phyloP scores from a whole-genome alignment of 2,888 invertebrate genomes.

The Yponomeuta sedellus region DNA sequence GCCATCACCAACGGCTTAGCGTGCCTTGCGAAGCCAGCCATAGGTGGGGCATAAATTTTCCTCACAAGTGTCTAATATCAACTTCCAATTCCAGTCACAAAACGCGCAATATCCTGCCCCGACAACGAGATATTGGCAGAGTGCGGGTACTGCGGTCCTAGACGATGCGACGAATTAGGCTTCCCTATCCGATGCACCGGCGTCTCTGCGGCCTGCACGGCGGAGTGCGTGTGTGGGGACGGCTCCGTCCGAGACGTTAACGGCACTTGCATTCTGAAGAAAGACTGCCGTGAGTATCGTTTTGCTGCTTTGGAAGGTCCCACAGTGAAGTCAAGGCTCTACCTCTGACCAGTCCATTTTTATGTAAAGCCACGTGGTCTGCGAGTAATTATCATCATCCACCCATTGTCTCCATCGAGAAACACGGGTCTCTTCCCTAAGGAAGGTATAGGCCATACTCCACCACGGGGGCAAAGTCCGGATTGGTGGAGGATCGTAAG shows the following conservation, averaged over 20 bases:
- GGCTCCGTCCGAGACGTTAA: slow-evolving; percentile 38
- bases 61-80: background rate
- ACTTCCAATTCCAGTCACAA: background rate
- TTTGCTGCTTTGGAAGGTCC: background rate
- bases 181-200: slow-evolving; percentile 42
- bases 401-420: too few species aligned
- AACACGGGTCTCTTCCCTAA: too few species aligned
- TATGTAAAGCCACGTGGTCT: too few species aligned
- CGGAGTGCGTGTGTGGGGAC: slow-evolving; percentile 50
- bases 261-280: slow-evolving; percentile 25
- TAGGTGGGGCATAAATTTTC: too few species aligned
- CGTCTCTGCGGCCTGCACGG: slow-evolving; percentile 38
- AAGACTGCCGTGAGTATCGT: slow-evolving; percentile 24
- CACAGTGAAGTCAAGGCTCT: background rate
- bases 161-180: slow-evolving; percentile 47
- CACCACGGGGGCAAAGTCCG: too few species aligned
- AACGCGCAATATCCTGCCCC: slow-evolving; percentile 3
- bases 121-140: slow-evolving; percentile 39
- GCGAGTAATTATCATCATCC: too few species aligned
- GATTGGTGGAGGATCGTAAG: too few species aligned
- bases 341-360: too few species aligned
- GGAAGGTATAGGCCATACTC: too few species aligned
- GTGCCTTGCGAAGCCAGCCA: too few species aligned
- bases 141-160: slow-evolving; percentile 50
- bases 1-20: too few species aligned